Evolutionary conservation across 2,888 invertebrate genomes (phyloP), one percentile per base, ranked within the genome.

Genomic region (Plagodis dolabraria): DNA sequence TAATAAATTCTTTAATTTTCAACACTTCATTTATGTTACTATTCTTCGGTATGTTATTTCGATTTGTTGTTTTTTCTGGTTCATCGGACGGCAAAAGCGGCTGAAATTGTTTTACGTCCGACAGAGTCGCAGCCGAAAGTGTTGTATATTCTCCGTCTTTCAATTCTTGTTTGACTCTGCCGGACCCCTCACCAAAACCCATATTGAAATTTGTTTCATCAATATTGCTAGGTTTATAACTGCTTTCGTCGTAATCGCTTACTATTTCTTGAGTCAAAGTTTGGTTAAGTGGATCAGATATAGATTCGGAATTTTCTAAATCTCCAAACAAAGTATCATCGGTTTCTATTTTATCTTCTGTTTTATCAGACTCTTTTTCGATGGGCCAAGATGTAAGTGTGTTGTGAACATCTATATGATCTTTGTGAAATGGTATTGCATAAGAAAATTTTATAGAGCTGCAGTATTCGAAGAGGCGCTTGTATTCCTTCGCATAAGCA

Each of bases 121-220:
- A 91, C 93, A 93, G 93, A 92, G 91, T 90, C 91, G 92, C 93
- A 92, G 93, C 92, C 93, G 93, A 89, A 87, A 87, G 77, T 82
- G 86, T 86, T 84, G 77, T 72, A 76, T 81, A 77, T 79, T 77
- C 82, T 83, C 74, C 79, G 72, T 81, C 79, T 82, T 80, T 80
- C 74, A 82, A 87, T 89, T 88, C 85, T 88, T 87, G 85, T 82
- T 85, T 89, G 90, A 91, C 93, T 92, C 93, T 92, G 93, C 80
- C 93, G 93, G 93, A 93, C 93, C 86, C 73, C 87, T 93, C 93
- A 93, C 93, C 93, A 93, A 93, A 93, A 93, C 93, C 93, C 93
- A 85, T 90, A 85, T 78, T 86, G 86, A 87, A 89, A 87, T 89
- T 90, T 10, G 74, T 83, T 85, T 90, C 87, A 40, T 72, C 77